These are phyloP conservation scores for Calonectris borealis DNA, from an alignment of 2,113 vertebrate species.

Conservation along the genomic window DNA sequence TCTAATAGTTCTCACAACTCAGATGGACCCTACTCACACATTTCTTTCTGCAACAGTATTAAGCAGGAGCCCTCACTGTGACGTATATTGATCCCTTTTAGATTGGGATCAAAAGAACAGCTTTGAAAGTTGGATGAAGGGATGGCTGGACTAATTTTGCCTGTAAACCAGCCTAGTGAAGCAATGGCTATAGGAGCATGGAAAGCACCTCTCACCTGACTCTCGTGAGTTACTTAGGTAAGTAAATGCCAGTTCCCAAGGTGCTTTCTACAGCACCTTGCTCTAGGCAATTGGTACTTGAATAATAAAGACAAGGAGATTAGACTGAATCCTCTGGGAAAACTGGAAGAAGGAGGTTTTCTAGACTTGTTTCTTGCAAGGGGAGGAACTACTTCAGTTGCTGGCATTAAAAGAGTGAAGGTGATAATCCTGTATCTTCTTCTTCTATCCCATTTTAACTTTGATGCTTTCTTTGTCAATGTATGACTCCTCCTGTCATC, in stretches of 20 bases:
- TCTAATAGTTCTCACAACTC: background rate
- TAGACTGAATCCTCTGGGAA: background rate
- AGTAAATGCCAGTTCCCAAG: background rate
- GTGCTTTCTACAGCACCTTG: background rate
- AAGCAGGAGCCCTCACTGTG: background rate
- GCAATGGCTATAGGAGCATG: background rate
- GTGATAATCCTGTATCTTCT: background rate
- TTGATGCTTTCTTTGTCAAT: background rate
- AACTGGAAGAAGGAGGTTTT: background rate
- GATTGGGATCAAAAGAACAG: background rate
- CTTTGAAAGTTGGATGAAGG: background rate
- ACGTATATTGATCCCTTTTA: background rate
- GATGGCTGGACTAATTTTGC: background rate
- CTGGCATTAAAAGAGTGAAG: background rate
- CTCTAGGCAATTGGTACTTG: background rate
- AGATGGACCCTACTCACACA: background rate
- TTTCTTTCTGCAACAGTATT: background rate
- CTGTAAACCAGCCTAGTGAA: background rate
- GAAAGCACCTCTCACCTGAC: background rate
- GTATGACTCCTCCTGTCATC: background rate
- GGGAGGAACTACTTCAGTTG: background rate
- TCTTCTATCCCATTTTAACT: background rate
- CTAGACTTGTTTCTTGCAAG: background rate
- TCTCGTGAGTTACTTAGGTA: background rate
- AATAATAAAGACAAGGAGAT: background rate